Percentiles rank a stretch among this genome's conserved stretches.
These are phyloP conservation scores for Trissolcus japonicus DNA, from an alignment of 2,888 invertebrate genomes.

Conservation along the genomic window DNA sequence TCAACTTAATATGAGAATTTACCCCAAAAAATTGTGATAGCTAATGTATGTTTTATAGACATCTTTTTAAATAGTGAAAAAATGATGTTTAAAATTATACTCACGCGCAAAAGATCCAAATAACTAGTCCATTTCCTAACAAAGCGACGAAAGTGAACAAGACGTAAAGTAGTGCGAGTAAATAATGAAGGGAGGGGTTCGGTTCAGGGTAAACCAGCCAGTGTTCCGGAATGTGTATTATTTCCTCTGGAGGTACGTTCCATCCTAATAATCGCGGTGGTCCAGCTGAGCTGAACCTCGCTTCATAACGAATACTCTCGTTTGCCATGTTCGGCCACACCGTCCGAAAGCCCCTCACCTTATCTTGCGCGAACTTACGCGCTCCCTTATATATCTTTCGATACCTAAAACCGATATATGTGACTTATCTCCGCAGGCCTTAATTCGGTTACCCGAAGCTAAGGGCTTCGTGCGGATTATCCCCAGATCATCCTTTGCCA, in stretches of 20 bases:
- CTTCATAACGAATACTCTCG: constrained; percentile 70
- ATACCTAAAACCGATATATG: constrained; percentile 40
- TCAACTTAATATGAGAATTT: too few species aligned
- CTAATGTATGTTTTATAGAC: background rate
- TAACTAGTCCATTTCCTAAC: constrained; percentile 89
- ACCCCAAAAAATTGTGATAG: background rate
- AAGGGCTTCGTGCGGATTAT: constrained; percentile 70
- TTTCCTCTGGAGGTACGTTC: constrained; percentile 86
- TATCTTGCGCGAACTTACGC: constrained; percentile 51
- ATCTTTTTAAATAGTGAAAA: background rate
- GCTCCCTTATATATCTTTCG: constrained; percentile 63
- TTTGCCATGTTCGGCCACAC: constrained; percentile 69
- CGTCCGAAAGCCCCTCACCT: constrained; percentile 69
- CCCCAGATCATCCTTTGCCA: constrained; percentile 69
- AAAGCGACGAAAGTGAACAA: constrained; percentile 85
- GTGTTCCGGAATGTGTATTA: constrained; percentile 84
- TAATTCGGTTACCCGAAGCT: constrained; percentile 61
- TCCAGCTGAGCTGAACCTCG: constrained; percentile 70
- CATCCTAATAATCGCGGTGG: constrained; percentile 82
- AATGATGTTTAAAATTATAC: constrained; percentile 65
- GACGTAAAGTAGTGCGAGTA: constrained; percentile 86
- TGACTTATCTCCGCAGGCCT: constrained; percentile 55
- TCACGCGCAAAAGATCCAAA: constrained; percentile 89
- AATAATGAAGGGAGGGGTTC: constrained; percentile 87
- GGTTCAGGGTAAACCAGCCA: constrained; percentile 89